Base-by-base conservation (phyloP, 2,113 vertebrate species). In the Triplophysa tibetana region DNA sequence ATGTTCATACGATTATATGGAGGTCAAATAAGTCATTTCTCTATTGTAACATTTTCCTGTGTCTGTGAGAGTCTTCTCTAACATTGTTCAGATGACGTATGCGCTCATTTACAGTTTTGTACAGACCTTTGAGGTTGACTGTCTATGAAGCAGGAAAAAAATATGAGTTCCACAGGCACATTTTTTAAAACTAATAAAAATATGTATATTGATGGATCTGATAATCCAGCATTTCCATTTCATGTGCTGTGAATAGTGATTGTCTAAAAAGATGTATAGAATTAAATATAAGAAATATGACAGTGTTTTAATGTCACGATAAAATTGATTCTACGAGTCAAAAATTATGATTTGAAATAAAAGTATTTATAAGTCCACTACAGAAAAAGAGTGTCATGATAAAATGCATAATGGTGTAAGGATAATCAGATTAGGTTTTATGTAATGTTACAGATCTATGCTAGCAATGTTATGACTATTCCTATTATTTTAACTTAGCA, bases 231-330 rank as follows among this genome's bases (percentile, higher is more conserved):
- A 77, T 88, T 82, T 80, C 60, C 83, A 80, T 82, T 17, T 38
- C 79, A 83, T 88, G 88, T 91, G 87, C 88, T 86, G 86, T 88
- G 88, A 82, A 82, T 80, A 80, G 67, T 83, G 82, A 81, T 56
- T 60, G 52, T 80, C 74, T 64, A 67, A 74, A 80, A 69, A 10
- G n/a, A 63, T 76, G 41, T 81, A 65, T 74, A 66, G 56, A 81
- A 62, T 52, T 52, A 41, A 52, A 73, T 26, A 4, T 52, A 16
- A 16, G 1, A 52, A 52, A 4, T 52, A 52, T 52, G 50, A 17
- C 13, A 16, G 50, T 16, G 13, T 52, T 52, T 52, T 52, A 52
- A 16, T 52, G 50, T 33, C 29, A 29, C 1, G 26, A 29, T 29
- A 29, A 29, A 29, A 29, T 29, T 29, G 1, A 29, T 29, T 29